phyloP scores from a whole-genome alignment of 2,888 invertebrate species.

The Meloe dianella region DNA sequence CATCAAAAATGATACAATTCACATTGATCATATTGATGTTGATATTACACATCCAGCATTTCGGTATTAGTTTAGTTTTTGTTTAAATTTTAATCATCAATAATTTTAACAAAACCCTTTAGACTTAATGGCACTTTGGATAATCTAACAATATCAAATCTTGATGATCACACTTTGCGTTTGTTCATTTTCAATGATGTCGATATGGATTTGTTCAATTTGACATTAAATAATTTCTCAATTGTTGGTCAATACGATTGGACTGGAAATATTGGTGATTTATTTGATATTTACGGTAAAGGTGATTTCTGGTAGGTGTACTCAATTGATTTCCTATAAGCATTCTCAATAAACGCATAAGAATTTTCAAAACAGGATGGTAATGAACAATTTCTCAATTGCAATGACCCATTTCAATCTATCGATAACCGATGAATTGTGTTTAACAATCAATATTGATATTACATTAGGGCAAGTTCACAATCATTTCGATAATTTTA shows the following conservation, averaged over 20 bases:
- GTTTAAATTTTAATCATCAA: not conserved
- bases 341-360: not conserved
- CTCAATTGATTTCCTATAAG: not conserved
- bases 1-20: constrained; percentile 4
- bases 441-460: constrained; percentile 16
- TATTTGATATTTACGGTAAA: constrained; percentile 37
- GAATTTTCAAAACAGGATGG: constrained; percentile 10
- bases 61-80: no score
- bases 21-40: constrained; percentile 17
- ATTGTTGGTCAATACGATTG: constrained; percentile 31
- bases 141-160: constrained; percentile 26
- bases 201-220: constrained; percentile 30
- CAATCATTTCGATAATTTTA: constrained; percentile 31
- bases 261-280: constrained; percentile 37
- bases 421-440: constrained; percentile 12
- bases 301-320: constrained; percentile 33
- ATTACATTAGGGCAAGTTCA: not conserved
- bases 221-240: constrained; percentile 34
- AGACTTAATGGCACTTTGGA: constrained; percentile 31
- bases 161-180: constrained; percentile 19
- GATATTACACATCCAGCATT: constrained; percentile 22
- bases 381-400: constrained; percentile 17
- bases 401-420: constrained; percentile 21
- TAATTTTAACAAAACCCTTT: not conserved
- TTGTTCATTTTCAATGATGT: not conserved